Conservation (phyloP, 2,113 vertebrate species). For the Origma solitaria region DNA sequence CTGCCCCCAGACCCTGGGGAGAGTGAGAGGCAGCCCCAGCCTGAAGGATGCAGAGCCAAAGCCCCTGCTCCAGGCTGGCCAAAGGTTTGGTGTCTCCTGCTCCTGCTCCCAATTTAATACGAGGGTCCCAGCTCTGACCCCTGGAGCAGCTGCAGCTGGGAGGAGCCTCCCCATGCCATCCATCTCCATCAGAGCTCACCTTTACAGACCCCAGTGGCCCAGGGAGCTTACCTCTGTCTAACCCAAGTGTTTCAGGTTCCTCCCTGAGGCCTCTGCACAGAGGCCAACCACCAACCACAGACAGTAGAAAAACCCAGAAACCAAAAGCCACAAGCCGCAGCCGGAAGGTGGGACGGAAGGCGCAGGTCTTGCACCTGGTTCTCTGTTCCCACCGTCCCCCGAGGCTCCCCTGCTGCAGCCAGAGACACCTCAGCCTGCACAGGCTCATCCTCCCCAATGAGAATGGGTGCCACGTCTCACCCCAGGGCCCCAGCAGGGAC, state of each 20-base stretch:
- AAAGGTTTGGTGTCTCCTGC: neutral
- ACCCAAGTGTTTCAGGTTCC: fast-evolving
- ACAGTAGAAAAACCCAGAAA: neutral
- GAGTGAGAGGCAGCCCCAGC: neutral
- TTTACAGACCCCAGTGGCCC: fast-evolving
- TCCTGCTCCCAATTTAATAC: neutral
- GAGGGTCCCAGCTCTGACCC: neutral
- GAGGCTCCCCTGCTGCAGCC: neutral
- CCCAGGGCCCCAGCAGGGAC: neutral
- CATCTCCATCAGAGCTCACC: neutral
- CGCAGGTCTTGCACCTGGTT: neutral
- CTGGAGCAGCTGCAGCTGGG: neutral
- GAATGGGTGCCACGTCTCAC: fast-evolving
- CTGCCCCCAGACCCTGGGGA: neutral
- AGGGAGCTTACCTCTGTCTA: neutral
- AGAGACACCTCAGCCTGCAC: neutral
- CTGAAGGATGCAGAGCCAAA: neutral
- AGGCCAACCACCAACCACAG: neutral
- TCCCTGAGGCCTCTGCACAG: neutral
- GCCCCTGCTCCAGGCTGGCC: neutral
- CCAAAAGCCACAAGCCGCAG: neutral
- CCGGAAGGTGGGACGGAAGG: neutral
- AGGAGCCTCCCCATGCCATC: fast-evolving
- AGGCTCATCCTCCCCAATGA: fast-evolving
- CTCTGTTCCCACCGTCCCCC: neutral